Evolutionary conservation across 2,888 invertebrate genomes (phyloP).

Genomic region (Sinelater perroti): DNA sequence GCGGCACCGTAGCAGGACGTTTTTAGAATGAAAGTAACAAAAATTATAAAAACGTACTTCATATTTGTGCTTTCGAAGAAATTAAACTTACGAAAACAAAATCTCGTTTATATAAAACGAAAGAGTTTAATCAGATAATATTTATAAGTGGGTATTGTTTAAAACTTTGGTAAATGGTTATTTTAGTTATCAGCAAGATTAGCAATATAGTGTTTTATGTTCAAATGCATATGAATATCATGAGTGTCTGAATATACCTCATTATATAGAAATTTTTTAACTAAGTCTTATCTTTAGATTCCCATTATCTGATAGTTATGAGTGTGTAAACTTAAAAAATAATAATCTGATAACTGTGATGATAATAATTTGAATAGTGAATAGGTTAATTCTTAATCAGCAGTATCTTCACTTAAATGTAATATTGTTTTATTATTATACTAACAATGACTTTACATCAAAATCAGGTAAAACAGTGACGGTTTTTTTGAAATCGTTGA

Average conservation of each 20-base stretch:
- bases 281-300: neutral
- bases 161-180: too few species aligned
- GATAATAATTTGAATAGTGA: neutral
- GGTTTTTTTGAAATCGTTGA: constrained; percentile 65
- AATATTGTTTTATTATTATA: constrained; percentile 37
- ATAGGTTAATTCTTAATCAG: too few species aligned
- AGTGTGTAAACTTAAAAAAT: neutral
- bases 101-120: too few species aligned
- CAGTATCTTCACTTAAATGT: neutral
- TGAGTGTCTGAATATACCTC: too few species aligned
- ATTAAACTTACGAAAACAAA: too few species aligned
- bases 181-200: too few species aligned
- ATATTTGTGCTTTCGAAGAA: neutral
- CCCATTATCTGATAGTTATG: neutral
- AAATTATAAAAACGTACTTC: neutral
- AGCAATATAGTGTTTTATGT: too few species aligned
- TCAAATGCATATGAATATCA: too few species aligned
- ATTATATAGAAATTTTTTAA: neutral
- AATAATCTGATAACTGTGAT: too few species aligned
- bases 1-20: neutral
- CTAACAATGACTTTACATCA: constrained; percentile 59
- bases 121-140: too few species aligned
- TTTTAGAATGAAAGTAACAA: neutral
- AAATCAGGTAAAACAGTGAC: constrained; percentile 67
- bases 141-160: too few species aligned